Percentiles rank a stretch among this genome's conserved stretches.
Evolutionary conservation across 2,888 invertebrate genomes (phyloP).

Genomic region (Didymodactylos carnosus): DNA sequence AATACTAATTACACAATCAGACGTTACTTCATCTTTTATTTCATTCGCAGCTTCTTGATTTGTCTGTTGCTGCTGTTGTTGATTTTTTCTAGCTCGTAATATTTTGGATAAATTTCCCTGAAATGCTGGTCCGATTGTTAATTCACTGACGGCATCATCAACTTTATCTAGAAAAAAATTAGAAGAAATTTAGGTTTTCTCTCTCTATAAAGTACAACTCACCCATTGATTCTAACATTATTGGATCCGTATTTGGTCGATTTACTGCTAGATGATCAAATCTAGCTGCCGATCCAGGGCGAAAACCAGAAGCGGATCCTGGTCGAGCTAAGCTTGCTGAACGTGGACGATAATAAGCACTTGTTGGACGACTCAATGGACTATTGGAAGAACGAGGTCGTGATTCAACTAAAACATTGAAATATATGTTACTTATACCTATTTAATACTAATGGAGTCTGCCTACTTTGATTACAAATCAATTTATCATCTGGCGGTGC

Average conservation of each 20-base stretch:
- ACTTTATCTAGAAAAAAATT: not conserved
- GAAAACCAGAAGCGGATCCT: conserved; percentile 24
- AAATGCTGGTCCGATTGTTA: conserved; percentile 11
- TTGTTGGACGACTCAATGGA: conserved; percentile 1
- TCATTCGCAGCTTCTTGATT: too few relatives aligned
- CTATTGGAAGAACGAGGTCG: conserved; percentile 14
- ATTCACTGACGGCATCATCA: conserved; percentile 9
- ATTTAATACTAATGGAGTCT: not conserved
- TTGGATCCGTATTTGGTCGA: conserved; percentile 10
- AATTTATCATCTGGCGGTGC: conserved; percentile 12
- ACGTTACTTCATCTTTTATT: too few relatives aligned
- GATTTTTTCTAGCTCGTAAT: conserved; percentile 5
- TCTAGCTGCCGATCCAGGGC: conserved; percentile 16
- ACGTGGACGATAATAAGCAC: not conserved
- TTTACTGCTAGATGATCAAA: not conserved
- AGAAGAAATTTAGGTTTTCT: not conserved
- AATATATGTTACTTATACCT: not conserved
- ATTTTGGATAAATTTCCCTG: conserved; percentile 9
- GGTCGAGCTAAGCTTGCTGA: conserved; percentile 17
- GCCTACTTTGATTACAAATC: conserved; percentile 1
- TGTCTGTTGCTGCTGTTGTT: not conserved
- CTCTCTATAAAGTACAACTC: too few relatives aligned
- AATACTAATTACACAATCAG: too few relatives aligned
- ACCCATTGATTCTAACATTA: not conserved
- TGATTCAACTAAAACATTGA: conserved; percentile 19